Evolutionary conservation across 2,888 invertebrate genomes (phyloP).

Genomic region (Zootermopsis nevadensis): DNA sequence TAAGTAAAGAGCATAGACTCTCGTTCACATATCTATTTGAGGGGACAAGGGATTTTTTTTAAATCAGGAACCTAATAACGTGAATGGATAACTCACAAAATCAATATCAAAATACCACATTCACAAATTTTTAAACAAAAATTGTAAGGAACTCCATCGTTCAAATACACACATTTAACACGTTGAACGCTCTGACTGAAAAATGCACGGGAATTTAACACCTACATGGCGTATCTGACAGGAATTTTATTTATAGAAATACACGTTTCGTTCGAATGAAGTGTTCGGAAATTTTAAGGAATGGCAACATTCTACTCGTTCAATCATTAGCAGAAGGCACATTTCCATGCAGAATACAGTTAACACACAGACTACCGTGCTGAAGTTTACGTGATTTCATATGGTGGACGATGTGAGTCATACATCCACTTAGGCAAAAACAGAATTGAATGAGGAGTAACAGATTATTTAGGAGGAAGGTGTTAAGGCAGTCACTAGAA

Average conservation of each 20-base stretch:
- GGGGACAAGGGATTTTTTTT: background rate
- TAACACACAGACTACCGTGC: background rate
- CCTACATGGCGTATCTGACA: too few relatives aligned
- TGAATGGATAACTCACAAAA: background rate
- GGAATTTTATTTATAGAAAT: too few relatives aligned
- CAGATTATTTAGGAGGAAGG: background rate
- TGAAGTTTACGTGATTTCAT: background rate
- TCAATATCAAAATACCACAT: too few relatives aligned
- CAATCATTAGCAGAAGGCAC: background rate
- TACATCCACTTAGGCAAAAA: constrained; percentile 1
- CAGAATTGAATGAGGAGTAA: background rate
- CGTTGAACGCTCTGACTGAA: too few relatives aligned
- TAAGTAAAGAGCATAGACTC: too few relatives aligned
- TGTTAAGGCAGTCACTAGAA: background rate
- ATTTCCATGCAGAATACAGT: constrained; percentile 15
- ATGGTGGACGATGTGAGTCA: background rate
- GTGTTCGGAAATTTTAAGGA: too few relatives aligned
- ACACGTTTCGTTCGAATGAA: too few relatives aligned
- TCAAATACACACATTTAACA: too few relatives aligned
- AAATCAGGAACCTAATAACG: background rate
- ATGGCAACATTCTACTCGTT: background rate
- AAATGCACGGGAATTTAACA: too few relatives aligned
- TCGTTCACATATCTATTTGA: too few relatives aligned
- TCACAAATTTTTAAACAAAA: too few relatives aligned
- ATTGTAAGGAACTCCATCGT: too few relatives aligned